Percentiles rank a stretch among this genome's conserved stretches.
Conservation (phyloP, 2,797 vertebrate species). For the Adelosebastes latens region DNA sequence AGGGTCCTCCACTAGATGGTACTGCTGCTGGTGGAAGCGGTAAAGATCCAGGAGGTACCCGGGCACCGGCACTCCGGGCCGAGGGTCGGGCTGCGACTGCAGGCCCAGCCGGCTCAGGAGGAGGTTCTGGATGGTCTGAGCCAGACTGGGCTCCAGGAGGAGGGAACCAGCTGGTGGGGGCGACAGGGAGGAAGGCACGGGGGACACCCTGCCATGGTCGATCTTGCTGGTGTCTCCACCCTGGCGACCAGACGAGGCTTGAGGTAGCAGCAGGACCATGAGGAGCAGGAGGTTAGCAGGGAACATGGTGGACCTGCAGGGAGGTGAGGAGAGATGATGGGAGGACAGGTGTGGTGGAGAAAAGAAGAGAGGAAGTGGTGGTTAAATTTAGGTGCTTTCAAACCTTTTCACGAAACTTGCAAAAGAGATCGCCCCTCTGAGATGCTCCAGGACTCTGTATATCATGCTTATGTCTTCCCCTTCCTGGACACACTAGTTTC, state of each 20-base stretch:
- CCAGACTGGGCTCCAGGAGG: constrained; percentile 71
- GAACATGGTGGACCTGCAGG: constrained; percentile 86
- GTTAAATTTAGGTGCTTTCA: constrained; percentile 2
- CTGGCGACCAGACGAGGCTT: constrained; percentile 83
- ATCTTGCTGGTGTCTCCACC: constrained; percentile 73
- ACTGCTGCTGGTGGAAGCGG: constrained; percentile 84
- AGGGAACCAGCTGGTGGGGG: constrained; percentile 30
- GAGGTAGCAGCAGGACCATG: constrained; percentile 88
- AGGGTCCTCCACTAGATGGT: constrained; percentile 82
- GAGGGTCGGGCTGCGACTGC: constrained; percentile 80
- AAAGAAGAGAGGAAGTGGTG: background rate
- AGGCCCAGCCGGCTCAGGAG: constrained; percentile 85
- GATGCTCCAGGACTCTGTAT: constrained; percentile 60
- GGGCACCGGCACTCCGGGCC: constrained; percentile 76
- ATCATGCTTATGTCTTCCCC: constrained; percentile 71
- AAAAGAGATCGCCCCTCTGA: constrained; percentile 57
- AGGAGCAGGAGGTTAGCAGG: constrained; percentile 88
- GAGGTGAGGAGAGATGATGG: constrained; percentile 11
- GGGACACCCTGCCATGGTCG: constrained; percentile 63
- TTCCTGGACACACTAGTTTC: constrained; percentile 78
- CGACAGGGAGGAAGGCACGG: constrained; percentile 31
- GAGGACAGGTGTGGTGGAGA: background rate
- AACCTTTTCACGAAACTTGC: constrained; percentile 44
- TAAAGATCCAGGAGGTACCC: constrained; percentile 86
- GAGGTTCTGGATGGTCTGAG: constrained; percentile 84